These are phyloP conservation scores for Leptosomus discolor DNA, from an alignment of 2,113 vertebrate genomes.

Conservation along the genomic window DNA sequence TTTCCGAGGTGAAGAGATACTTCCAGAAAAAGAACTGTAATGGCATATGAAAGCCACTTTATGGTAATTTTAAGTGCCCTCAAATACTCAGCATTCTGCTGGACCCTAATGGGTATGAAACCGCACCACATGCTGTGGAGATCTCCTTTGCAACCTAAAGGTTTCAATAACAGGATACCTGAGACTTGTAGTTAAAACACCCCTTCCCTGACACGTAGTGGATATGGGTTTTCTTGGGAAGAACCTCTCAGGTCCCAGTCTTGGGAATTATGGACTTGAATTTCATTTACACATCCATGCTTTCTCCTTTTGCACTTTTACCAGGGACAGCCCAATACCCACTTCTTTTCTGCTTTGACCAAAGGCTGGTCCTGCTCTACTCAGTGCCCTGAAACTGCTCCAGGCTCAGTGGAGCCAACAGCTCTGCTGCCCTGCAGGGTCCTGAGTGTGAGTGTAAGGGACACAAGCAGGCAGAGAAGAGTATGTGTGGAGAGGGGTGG, in stretches of 20 bases:
- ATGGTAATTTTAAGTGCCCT: not conserved
- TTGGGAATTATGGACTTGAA: not conserved
- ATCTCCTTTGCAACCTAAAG: not conserved
- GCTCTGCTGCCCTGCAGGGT: accelerated
- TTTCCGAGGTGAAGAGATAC: not conserved
- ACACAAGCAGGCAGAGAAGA: not conserved
- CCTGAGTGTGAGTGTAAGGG: accelerated
- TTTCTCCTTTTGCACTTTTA: constrained; percentile 22
- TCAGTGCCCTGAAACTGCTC: not conserved
- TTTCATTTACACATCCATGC: not conserved
- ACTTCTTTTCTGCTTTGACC: not conserved
- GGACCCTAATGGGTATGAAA: not conserved
- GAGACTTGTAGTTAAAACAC: not conserved
- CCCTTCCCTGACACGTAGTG: not conserved
- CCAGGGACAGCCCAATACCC: not conserved
- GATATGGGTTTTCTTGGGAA: not conserved
- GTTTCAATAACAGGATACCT: not conserved
- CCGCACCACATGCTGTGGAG: not conserved
- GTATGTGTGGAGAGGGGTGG: not conserved
- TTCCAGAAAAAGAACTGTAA: constrained; percentile 14
- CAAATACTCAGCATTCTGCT: not conserved
- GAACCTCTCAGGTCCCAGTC: not conserved
- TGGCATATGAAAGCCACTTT: not conserved
- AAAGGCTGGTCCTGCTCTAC: not conserved
- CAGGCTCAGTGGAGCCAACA: not conserved